Conservation (phyloP, 1,140 invertebrate genomes). For the Drosophila serrata region DNA sequence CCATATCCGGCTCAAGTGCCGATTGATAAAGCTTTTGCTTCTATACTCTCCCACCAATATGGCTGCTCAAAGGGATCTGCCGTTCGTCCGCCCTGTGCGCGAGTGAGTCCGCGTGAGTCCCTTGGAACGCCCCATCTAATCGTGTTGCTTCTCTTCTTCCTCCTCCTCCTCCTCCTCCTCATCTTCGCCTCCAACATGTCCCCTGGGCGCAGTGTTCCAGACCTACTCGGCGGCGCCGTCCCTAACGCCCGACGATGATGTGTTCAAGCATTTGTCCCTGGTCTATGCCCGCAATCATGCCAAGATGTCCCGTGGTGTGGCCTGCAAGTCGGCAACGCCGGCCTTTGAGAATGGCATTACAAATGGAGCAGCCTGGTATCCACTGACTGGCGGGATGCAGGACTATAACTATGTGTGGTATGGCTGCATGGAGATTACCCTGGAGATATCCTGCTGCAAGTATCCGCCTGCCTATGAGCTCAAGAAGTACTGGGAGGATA, state of each 20-base stretch:
- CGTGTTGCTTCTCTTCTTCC: constrained; percentile 24
- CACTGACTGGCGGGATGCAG: constrained; percentile 96
- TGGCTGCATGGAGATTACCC: constrained; percentile 99
- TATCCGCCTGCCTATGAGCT: constrained; percentile 94
- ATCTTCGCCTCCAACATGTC: constrained; percentile 87
- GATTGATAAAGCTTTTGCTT: constrained; percentile 68
- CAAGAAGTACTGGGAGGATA: constrained; percentile 97
- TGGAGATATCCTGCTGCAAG: constrained; percentile 99
- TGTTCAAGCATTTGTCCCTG: constrained; percentile 95
- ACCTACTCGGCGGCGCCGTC: constrained; percentile 91
- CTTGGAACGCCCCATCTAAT: constrained; percentile 50
- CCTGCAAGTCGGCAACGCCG: constrained; percentile 91
- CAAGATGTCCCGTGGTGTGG: constrained; percentile 93
- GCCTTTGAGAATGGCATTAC: constrained; percentile 95
- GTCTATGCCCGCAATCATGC: constrained; percentile 96
- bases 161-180: neutral
- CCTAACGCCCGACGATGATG: constrained; percentile 96
- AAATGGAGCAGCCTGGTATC: constrained; percentile 97
- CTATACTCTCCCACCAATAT: constrained; percentile 78
- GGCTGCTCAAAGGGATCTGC: constrained; percentile 90
- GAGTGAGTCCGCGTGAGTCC: constrained; percentile 87
- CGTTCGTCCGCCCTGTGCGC: constrained; percentile 92
- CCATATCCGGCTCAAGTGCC: constrained; percentile 24
- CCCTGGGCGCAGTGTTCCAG: constrained; percentile 91
- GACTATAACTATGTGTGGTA: constrained; percentile 99